Evolutionary conservation across 1,140 invertebrate species (phyloP).

Genomic region (Nephotettix cincticeps): DNA sequence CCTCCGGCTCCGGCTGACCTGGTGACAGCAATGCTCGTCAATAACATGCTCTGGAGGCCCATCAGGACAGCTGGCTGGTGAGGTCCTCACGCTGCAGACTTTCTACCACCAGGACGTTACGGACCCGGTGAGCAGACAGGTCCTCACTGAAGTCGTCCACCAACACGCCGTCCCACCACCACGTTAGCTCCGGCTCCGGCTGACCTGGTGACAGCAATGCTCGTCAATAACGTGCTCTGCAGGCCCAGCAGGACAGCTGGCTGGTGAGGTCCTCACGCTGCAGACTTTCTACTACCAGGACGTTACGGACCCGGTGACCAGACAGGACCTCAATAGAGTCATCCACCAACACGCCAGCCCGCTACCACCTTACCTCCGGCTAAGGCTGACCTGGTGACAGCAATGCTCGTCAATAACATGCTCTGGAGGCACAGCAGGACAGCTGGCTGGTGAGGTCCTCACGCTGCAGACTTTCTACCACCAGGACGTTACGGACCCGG

Average conservation of each 20-base stretch:
- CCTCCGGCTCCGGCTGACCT: slow-evolving; percentile 52
- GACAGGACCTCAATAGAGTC: slow-evolving; percentile 50
- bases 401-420: too few relatives aligned
- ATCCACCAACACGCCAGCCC: slow-evolving; percentile 52
- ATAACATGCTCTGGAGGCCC: slow-evolving; percentile 48
- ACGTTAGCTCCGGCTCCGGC: slow-evolving; percentile 54
- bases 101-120: slow-evolving; percentile 48
- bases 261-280: slow-evolving; percentile 49
- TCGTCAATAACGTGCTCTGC: slow-evolving; percentile 48
- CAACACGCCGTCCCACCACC: slow-evolving; percentile 56
- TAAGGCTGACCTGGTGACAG: slow-evolving; percentile 50
- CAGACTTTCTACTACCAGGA: slow-evolving; percentile 42
- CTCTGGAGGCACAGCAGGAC: slow-evolving; percentile 49
- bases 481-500: slow-evolving; percentile 45
- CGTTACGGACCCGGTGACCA: slow-evolving; percentile 47
- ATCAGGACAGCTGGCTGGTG: slow-evolving; percentile 48
- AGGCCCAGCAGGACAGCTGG: slow-evolving; percentile 48
- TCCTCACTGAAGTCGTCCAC: slow-evolving; percentile 53
- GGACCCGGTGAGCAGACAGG: slow-evolving; percentile 46
- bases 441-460: slow-evolving; percentile 48
- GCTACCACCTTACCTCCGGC: slow-evolving; percentile 58
- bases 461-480: slow-evolving; percentile 42
- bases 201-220: slow-evolving; percentile 45
- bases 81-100: slow-evolving; percentile 49
- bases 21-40: too few relatives aligned